Base-by-base conservation (phyloP, 2,797 vertebrate species). In the Sarcoramphus papa region DNA sequence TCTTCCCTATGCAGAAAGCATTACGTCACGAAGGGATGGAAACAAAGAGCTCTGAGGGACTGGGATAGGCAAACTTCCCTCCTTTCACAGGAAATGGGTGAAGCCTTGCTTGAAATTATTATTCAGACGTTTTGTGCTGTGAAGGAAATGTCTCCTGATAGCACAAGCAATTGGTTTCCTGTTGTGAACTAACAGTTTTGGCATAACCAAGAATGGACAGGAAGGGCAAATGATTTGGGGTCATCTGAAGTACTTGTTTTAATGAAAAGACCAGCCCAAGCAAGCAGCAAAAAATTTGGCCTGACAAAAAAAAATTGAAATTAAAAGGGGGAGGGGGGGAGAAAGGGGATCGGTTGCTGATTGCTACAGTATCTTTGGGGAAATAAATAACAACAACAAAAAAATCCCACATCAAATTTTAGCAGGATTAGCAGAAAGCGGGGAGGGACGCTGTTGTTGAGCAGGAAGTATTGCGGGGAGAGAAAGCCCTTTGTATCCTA, bases 91-190 rank as follows among this genome's bases (percentile, higher is more conserved):
- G 99, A 99, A 99, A 99, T 99, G 99, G 99, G 99, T 98, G 98
- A 99, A 99, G 98, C 98, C 98, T 97, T 94, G 97, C 97, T 98
- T 79, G 53, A 98, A 98, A 98, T 98, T 98, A 98, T 98, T 98
- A 98, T 98, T 98, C 97, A 97, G 98, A 98, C 97, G 72, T 98
- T 98, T 98, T 98, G 98, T 97, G 95, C 96, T 97, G 95, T 95
- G 98, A 98, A 99, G 99, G 99, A 99, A 99, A 98, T 96, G 97
- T 98, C 98, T 99, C 98, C 98, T 98, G 99, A 99, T 99, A 99
- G 98, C 98, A 95, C 95, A 97, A 98, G 98, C 98, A 98, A 97
- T 98, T 98, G 98, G 98, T 98, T 99, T 99, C 99, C 99, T 99
- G 99, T 99, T 99, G 98, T 98, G 98, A 98, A 97, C 97, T 90